Evolutionary conservation across 2,797 vertebrate species (phyloP).

Genomic region (Acropternis orthonyx): DNA sequence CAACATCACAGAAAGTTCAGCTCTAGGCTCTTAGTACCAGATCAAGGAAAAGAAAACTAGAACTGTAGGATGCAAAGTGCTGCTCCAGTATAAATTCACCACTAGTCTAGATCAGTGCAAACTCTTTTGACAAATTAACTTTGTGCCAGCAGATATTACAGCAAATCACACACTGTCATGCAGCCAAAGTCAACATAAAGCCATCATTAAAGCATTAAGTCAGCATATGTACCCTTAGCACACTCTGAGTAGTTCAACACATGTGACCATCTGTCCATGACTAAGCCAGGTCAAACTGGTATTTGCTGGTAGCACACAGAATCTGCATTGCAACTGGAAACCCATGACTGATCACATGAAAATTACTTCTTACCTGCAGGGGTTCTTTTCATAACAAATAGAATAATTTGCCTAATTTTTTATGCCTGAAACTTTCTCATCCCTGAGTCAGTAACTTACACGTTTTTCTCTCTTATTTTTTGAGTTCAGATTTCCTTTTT

Average conservation of each 20-base stretch:
- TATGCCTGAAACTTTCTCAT: neutral
- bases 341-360: neutral
- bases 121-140: neutral
- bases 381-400: neutral
- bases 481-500: neutral
- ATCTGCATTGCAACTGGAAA: neutral
- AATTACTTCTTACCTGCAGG: neutral
- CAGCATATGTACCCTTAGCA: neutral
- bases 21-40: neutral
- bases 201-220: neutral
- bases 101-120: neutral
- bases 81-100: neutral
- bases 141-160: neutral
- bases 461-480: neutral
- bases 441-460: neutral
- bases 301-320: neutral
- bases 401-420: neutral
- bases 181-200: neutral
- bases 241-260: neutral
- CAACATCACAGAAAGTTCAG: neutral
- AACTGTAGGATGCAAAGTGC: neutral
- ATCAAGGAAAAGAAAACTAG: neutral
- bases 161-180: neutral
- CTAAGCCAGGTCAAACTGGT: neutral
- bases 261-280: neutral